Evolutionary conservation across 23 tunicate genomes (phyloP).

Genomic region (Botrylloides violaceus): DNA sequence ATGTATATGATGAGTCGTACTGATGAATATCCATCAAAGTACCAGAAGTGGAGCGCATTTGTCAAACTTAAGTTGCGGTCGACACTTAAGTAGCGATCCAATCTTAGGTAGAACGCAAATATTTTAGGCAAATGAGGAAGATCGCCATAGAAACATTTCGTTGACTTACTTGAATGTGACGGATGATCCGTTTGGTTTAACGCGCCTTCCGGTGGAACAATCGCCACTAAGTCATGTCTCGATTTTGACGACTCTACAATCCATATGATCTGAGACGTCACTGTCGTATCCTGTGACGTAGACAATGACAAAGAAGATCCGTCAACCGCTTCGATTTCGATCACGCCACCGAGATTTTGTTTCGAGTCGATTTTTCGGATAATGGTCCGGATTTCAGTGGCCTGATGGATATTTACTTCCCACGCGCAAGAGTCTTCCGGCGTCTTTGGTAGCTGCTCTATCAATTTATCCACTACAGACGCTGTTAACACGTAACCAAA

Average conservation of each 20-base stretch:
- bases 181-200: background rate
- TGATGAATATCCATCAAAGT: no score
- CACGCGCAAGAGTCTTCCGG: conserved; percentile 14
- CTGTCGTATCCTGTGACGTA: background rate
- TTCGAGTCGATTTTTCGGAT: conserved; percentile 18
- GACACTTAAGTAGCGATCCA: no score
- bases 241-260: background rate
- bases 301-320: background rate
- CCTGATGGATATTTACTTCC: conserved; percentile 8
- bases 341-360: conserved; percentile 21
- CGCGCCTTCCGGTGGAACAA: conserved; percentile 5
- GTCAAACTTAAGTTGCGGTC: no score
- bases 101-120: no score
- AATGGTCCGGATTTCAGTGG: conserved; percentile 2
- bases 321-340: conserved; percentile 23
- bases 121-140: no score
- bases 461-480: background rate
- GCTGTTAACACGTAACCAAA: background rate
- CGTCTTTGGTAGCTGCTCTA: background rate
- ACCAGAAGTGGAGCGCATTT: no score
- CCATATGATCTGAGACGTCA: conserved; percentile 18
- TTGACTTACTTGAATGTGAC: no score
- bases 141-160: no score
- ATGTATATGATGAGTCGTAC: no score
- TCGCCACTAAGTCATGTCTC: background rate